A percentile compares a stretch with the other conserved stretches of the same genome.
phyloP scores from a whole-genome alignment of 2,888 invertebrate genomes.

The Zygothrica quintamaculata region DNA sequence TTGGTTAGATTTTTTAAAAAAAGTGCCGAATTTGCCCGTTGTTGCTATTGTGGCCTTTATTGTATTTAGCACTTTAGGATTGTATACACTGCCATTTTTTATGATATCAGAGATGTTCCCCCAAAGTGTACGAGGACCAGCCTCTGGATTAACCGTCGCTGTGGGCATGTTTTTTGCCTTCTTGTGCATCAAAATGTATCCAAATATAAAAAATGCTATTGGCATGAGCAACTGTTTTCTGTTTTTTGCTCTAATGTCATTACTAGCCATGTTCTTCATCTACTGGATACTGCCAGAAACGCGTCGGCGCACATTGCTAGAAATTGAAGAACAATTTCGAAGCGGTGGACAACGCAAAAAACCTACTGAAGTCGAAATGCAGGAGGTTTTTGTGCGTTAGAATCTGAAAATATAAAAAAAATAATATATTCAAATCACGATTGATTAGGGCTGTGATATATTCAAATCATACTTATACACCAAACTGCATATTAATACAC shows the following conservation, averaged over 20 bases:
- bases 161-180: constrained; percentile 88
- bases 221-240: constrained; percentile 88
- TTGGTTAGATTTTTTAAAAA: constrained; percentile 78
- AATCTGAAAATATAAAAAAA: not conserved
- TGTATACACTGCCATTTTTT: constrained; percentile 89
- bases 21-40: constrained; percentile 78
- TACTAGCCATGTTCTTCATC: constrained; percentile 86
- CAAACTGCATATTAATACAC: no score
- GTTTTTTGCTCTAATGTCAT: constrained; percentile 87
- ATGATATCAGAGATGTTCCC: constrained; percentile 91
- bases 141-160: constrained; percentile 88
- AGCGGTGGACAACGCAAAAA: constrained; percentile 28
- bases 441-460: constrained; percentile 62
- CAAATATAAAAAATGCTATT: constrained; percentile 86
- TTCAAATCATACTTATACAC: not conserved
- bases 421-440: constrained; percentile 5
- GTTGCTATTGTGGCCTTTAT: constrained; percentile 80
- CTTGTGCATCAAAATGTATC: constrained; percentile 88
- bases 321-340: constrained; percentile 87
- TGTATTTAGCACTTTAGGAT: constrained; percentile 85
- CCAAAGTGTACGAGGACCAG: constrained; percentile 87
- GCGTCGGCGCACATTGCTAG: constrained; percentile 88
- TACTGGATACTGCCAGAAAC: constrained; percentile 89
- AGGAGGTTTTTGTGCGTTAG: constrained; percentile 55
- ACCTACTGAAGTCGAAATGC: constrained; percentile 69